A percentile compares a stretch with the other conserved stretches of the same genome.
These are phyloP conservation scores for Anolis apletophallus DNA, from an alignment of 2,797 vertebrate genomes.

Conservation along the genomic window DNA sequence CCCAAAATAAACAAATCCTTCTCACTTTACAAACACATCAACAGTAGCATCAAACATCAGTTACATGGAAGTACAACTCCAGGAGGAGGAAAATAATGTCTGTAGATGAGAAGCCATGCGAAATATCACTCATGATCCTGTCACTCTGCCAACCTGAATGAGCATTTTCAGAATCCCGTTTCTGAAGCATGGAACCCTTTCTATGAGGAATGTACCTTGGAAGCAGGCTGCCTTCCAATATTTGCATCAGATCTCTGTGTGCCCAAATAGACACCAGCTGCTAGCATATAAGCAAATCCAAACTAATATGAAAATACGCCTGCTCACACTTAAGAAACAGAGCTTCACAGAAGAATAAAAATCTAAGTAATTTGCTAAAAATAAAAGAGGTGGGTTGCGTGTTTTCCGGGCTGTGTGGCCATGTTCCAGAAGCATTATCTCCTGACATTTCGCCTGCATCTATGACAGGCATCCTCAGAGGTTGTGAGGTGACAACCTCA, in stretches of 20 bases:
- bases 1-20: conserved; percentile 51
- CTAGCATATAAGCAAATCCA: not conserved
- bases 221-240: not conserved
- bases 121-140: conserved; percentile 22
- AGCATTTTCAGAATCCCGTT: conserved; percentile 1
- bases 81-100: conserved; percentile 20
- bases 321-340: not conserved
- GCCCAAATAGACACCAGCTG: fast-evolving
- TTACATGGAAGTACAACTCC: conserved; percentile 47
- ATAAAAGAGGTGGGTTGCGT: no score
- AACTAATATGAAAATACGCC: conserved; percentile 34
- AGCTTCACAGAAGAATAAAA: not conserved
- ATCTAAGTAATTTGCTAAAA: not conserved
- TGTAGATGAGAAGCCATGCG: not conserved
- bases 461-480: no score
- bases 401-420: no score
- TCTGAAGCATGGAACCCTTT: not conserved
- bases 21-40: not conserved
- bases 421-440: no score
- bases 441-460: no score
- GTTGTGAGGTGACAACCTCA: no score
- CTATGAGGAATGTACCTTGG: not conserved
- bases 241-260: not conserved
- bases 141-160: not conserved
- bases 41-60: conserved; percentile 53